Evolutionary conservation across 2,888 invertebrate genomes (phyloP).

Genomic region (Acrocera orbiculus): DNA sequence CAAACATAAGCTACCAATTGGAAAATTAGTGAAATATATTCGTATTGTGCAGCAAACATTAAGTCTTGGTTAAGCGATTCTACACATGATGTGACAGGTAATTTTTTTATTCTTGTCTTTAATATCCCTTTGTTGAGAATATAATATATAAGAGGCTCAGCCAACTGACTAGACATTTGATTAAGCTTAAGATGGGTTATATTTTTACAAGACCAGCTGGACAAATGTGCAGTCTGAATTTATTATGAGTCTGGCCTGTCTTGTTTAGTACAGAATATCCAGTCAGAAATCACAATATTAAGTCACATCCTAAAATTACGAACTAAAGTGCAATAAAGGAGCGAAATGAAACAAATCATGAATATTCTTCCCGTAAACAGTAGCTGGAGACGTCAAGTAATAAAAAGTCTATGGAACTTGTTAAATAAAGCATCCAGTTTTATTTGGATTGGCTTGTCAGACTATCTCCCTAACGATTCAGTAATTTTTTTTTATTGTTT

Average conservation of each 20-base stretch:
- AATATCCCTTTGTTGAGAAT: too few relatives aligned
- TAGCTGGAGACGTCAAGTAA: slow-evolving; percentile 5
- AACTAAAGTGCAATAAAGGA: slow-evolving; percentile 4
- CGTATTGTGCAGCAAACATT: too few relatives aligned
- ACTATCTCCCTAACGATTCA: slow-evolving; percentile 5
- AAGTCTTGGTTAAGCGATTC: too few relatives aligned
- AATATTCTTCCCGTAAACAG: slow-evolving; percentile 8
- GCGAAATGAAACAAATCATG: slow-evolving; percentile 4
- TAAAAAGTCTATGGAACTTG: slow-evolving; percentile 7
- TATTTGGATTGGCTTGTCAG: slow-evolving; percentile 5
- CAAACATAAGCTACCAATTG: too few relatives aligned
- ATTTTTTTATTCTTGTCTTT: slow-evolving; percentile 7
- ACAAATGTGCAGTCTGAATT: slow-evolving; percentile 5
- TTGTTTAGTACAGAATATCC: too few relatives aligned
- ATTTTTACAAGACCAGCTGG: slow-evolving; percentile 3
- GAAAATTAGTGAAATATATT: too few relatives aligned
- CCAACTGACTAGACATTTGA: slow-evolving; percentile 7
- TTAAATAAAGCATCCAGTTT: slow-evolving; percentile 6
- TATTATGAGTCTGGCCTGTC: slow-evolving; percentile 6
- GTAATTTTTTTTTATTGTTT: too few relatives aligned
- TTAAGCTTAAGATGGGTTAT: slow-evolving; percentile 4
- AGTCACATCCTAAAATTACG: slow-evolving; percentile 5
- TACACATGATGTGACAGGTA: too few relatives aligned
- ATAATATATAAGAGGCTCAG: slow-evolving; percentile 2
- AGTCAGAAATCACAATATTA: neutral